Evolutionary conservation across 1,140 invertebrate species (phyloP).

Genomic region (Cyclina sinensis): DNA sequence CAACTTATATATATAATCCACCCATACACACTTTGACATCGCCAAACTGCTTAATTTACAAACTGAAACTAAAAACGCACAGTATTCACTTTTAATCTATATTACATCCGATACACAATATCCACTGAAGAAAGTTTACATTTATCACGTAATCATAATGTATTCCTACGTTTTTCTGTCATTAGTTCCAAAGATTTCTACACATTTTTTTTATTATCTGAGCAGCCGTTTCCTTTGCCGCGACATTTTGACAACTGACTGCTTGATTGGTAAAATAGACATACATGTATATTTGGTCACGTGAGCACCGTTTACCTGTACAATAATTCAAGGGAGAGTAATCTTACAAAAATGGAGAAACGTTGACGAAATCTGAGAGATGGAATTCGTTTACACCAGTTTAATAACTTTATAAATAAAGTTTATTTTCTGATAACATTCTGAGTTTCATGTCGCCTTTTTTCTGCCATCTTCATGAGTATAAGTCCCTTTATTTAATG

Average conservation of each 20-base stretch:
- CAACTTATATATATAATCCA: conserved; percentile 24
- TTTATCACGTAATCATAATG: not conserved
- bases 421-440: too few species aligned
- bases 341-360: conserved; percentile 7
- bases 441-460: too few species aligned
- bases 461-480: too few species aligned
- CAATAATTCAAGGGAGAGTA: conserved; percentile 18
- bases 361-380: too few species aligned
- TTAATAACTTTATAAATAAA: too few species aligned
- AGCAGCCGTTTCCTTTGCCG: not conserved
- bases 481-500: too few species aligned
- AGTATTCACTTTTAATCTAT: not conserved
- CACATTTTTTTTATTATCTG: not conserved
- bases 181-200: not conserved
- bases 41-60: conserved; percentile 10
- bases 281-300: conserved; percentile 32
- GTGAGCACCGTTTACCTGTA: conserved; percentile 18
- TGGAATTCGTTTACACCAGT: too few species aligned
- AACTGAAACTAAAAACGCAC: conserved; percentile 27
- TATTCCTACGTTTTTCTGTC: not conserved
- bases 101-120: not conserved
- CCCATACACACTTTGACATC: conserved; percentile 14
- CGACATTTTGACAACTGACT: conserved; percentile 49
- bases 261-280: not conserved
- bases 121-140: not conserved